Conservation (phyloP, 2,888 invertebrate genomes). For the Nasonia oneida region DNA sequence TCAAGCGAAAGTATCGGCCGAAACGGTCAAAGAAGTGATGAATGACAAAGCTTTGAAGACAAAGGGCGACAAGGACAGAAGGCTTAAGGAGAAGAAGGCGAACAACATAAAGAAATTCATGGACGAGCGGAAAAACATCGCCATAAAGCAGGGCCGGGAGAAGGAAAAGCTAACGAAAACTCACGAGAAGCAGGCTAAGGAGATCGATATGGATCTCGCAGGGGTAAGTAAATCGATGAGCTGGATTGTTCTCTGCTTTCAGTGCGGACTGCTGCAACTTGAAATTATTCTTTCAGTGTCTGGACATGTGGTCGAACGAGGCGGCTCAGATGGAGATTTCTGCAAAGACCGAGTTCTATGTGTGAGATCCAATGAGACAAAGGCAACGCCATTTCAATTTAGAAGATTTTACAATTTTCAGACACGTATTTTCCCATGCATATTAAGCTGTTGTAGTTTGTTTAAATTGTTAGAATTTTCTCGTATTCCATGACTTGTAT, state of each 20-base stretch:
- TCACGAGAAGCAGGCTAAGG: constrained; percentile 82
- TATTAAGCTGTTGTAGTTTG: neutral
- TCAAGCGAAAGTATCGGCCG: constrained; percentile 85
- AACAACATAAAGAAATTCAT: constrained; percentile 85
- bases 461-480: too few species aligned
- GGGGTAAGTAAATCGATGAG: constrained; percentile 69
- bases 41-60: constrained; percentile 84
- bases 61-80: constrained; percentile 85
- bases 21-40: constrained; percentile 84
- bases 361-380: constrained; percentile 67
- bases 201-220: constrained; percentile 79
- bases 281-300: constrained; percentile 73
- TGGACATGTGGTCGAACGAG: constrained; percentile 79
- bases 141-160: constrained; percentile 82
- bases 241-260: neutral
- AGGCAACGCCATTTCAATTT: neutral
- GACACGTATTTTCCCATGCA: neutral
- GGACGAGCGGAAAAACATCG: constrained; percentile 82
- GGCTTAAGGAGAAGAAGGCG: constrained; percentile 83
- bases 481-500: too few species aligned
- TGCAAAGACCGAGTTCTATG: constrained; percentile 79
- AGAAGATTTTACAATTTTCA: constrained; percentile 9
- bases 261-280: neutral
- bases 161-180: constrained; percentile 82
- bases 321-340: constrained; percentile 78